Conservation (phyloP, 2,113 vertebrate species). For the Chrysochloris asiatica region DNA sequence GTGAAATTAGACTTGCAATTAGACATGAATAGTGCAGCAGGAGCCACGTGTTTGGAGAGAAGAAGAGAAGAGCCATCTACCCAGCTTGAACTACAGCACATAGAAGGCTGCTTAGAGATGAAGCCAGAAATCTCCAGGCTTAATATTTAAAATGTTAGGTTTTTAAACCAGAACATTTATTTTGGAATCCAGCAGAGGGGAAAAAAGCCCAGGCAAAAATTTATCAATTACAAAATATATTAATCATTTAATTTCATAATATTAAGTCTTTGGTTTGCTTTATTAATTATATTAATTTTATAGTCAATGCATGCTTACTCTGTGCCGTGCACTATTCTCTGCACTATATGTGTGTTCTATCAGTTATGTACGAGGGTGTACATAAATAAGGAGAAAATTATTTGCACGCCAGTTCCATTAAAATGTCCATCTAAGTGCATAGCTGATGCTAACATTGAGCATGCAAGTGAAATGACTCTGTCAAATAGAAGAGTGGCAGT, state of each 20-base stretch:
- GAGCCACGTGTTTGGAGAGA: not conserved
- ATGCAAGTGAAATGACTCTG: too few species aligned
- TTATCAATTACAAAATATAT: not conserved
- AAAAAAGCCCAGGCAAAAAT: constrained; percentile 8
- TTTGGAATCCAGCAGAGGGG: not conserved
- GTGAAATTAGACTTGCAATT: not conserved
- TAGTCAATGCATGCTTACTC: not conserved
- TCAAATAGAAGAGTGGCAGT: too few species aligned
- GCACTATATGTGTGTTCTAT: not conserved
- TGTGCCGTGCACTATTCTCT: not conserved
- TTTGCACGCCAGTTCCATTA: too few species aligned
- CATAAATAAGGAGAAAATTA: too few species aligned
- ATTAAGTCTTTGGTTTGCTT: not conserved
- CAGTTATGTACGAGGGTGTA: too few species aligned
- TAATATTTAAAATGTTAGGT: not conserved
- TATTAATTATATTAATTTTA: constrained; percentile 29
- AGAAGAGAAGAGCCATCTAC: not conserved
- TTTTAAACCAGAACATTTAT: constrained; percentile 26
- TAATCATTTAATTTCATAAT: not conserved
- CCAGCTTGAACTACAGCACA: not conserved
- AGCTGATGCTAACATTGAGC: too few species aligned
- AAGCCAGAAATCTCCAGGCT: not conserved
- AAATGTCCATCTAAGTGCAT: too few species aligned
- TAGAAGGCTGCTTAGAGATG: not conserved
- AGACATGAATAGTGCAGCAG: not conserved